Conservation (phyloP, 2,888 invertebrate species). For the Marronus borbonicus region DNA sequence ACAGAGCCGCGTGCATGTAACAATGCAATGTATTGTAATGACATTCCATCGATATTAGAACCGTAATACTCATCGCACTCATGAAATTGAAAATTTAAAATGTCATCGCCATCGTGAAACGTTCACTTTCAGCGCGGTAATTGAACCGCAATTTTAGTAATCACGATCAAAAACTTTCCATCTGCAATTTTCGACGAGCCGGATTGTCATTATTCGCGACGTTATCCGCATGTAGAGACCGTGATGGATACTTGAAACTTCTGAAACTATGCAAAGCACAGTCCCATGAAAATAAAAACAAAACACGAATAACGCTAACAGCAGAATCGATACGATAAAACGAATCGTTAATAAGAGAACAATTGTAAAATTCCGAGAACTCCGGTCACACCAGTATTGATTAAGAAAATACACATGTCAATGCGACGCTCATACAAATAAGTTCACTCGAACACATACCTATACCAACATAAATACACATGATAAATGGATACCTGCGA, state of each 20-base stretch:
- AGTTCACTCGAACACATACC: constrained; percentile 31
- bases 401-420: constrained; percentile 58
- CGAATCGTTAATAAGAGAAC: constrained; percentile 43
- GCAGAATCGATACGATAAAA: constrained; percentile 39
- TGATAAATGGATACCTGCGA: not conserved
- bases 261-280: constrained; percentile 23
- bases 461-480: not conserved
- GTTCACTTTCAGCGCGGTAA: constrained; percentile 11
- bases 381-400: constrained; percentile 55
- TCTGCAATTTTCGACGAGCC: constrained; percentile 14
- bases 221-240: constrained; percentile 3
- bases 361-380: constrained; percentile 56
- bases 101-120: constrained; percentile 11
- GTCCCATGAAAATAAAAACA: constrained; percentile 10
- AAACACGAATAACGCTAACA: constrained; percentile 25
- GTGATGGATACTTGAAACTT: constrained; percentile 26
- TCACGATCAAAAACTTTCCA: constrained; percentile 11
- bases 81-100: constrained; percentile 33
- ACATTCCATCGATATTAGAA: constrained; percentile 2
- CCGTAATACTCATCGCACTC: not conserved
- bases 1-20: not conserved
- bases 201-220: constrained; percentile 28
- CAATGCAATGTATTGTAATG: not conserved
- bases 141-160: constrained; percentile 21
- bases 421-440: constrained; percentile 56